Base-by-base conservation (phyloP, 2,888 invertebrate species). In the Tigriopus californicus region DNA sequence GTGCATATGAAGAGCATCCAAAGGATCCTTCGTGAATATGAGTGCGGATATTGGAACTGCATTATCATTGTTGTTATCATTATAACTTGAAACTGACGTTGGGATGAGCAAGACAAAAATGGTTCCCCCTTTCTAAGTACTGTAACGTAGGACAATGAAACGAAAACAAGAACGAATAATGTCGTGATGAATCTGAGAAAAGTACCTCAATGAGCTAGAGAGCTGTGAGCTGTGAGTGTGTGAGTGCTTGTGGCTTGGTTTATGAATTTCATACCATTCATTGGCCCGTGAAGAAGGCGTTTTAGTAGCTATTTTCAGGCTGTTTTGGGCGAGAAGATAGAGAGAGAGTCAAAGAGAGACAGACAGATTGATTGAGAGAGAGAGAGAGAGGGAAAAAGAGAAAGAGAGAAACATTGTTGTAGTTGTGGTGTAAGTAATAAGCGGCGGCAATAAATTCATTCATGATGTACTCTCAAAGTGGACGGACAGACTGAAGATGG, bases 231-330 rank as follows among this genome's bases (percentile, higher is more conserved):
- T n/a, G n/a, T 20, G 47, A 47, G 47, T 47, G 47, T 47, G 22
- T 47, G 47, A 20, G 5, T 15, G 18, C 5, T 47, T 6, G 18
- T n/a, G n/a, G n/a, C 20, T 47, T 13, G 18, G 47, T 47, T 22
- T 47, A 3, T 47, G 47, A 47, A 47, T 18, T 20, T 20, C 11
- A 47, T 11, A 22, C 47, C 22, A 47, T 33, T 33, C 8, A 20
- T n/a, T 18, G 13, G 13, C 20, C 5, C 18, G 46, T 46, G 46
- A 46, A 18, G 46, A 20, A 15, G 46, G 46, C 15, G 24, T 18
- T 41, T 56, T 24, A 56, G 44, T 56, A 56, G 56, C 56, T 56
- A 22, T 56, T 56, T 44, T 56, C 56, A 56, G 56, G 56, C 56
- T 56, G 41, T 3, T n/a, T 13, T 33, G 8, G 22, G 58, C 49